Percentiles rank a stretch among this genome's conserved stretches.
Evolutionary conservation across 2,888 invertebrate genomes (phyloP).

Genomic region (Acronicta psi): DNA sequence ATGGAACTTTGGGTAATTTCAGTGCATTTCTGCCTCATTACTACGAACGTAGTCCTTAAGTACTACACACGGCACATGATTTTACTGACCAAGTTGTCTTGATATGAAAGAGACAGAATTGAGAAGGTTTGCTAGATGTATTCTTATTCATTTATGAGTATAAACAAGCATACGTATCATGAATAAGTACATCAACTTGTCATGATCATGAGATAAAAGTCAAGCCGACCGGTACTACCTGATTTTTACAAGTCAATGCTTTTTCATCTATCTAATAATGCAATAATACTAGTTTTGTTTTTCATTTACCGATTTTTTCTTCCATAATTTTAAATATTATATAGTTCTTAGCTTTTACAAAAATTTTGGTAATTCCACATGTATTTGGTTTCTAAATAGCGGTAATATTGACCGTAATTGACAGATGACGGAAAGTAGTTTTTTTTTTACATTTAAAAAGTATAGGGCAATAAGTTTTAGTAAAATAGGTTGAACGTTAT

Average conservation of each 20-base stretch:
- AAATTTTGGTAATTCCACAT: slow-evolving; percentile 5
- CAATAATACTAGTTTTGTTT: slow-evolving; percentile 2
- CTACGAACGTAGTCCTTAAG: too few species aligned
- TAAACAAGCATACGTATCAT: too few species aligned
- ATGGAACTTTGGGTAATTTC: not conserved
- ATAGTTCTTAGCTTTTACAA: slow-evolving; percentile 9
- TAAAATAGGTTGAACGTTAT: too few species aligned
- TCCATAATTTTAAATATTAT: slow-evolving; percentile 22
- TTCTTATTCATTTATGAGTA: too few species aligned
- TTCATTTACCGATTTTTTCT: slow-evolving; percentile 33
- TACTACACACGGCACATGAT: too few species aligned
- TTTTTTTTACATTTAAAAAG: slow-evolving; percentile 2
- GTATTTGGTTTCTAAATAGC: slow-evolving; percentile 7
- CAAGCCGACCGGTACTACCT: not conserved
- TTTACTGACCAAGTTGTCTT: too few species aligned
- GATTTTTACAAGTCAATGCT: slow-evolving; percentile 1
- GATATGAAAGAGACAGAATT: too few species aligned
- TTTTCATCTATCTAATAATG: not conserved
- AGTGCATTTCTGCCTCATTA: not conserved
- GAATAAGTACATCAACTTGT: too few species aligned
- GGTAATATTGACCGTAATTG: slow-evolving; percentile 29
- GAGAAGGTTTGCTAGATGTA: too few species aligned
- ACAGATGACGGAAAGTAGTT: slow-evolving; percentile 15
- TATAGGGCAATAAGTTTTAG: not conserved
- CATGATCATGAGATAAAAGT: too few species aligned